Evolutionary conservation across 2,888 invertebrate genomes (phyloP), one percentile per base, ranked within the genome.

Genomic region (Melipona bicolor): DNA sequence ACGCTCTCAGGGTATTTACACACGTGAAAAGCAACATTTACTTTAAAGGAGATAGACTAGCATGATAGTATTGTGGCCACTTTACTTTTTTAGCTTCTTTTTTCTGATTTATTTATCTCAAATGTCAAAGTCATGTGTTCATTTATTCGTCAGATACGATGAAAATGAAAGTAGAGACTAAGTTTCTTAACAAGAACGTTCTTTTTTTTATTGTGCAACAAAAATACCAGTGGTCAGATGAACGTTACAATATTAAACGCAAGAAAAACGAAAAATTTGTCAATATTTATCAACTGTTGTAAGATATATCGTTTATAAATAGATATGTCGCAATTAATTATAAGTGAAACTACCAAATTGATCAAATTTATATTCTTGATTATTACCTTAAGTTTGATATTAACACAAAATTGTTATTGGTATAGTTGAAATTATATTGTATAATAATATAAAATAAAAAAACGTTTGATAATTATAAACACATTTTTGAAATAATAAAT

Each of bases 41-140:
- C 72, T 81, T 90, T 88, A 88, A 89, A 88, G 90, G 24, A 62
- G 87, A 90, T 86, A 83, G 78, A 73, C 76, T 50, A 69, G 32
- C 52, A 49, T 13, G 52, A 78, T 43, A 43, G 72, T 73, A 43
- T 27, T 27, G 56, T 65, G 49, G 43, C 70, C 70, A 61, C 36
- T 71, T 80, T 65, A 52, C 70, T 80, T 61, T 79, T 36, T 4
- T 64, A 64, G 76, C 19, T 32, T 21, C 50, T 49, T 74, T 19
- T 17, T 49, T 4, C n/a, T 19, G 65, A 52, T 59, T 59, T 65
- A 24, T 36, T 1, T 52, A 79, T 77, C 21, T 52, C 15, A 2
- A 54, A 13, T 49, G 49, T 36, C 72, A 59, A 21, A 32, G 50
- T 6, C 13, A 17, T 19, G 65, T 21, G 54, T 21, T 36, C 9